phyloP scores from a whole-genome alignment of 2,888 invertebrate genomes.

The Lasiommata megera region DNA sequence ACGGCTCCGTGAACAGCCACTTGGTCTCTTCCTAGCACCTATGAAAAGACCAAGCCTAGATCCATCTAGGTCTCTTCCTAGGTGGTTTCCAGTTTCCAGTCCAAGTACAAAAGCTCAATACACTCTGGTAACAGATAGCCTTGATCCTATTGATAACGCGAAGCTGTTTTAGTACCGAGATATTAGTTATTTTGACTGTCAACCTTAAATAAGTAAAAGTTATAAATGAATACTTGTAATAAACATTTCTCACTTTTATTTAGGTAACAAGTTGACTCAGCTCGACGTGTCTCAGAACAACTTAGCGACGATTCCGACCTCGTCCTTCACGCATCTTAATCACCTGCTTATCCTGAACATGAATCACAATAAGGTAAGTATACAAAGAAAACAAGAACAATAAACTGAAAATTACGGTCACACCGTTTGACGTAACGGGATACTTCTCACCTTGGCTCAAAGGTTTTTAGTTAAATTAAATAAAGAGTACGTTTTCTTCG shows the following conservation, averaged over 20 bases:
- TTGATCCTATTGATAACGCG: no score
- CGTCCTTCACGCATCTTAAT: slow-evolving; percentile 89
- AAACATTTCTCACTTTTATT: slow-evolving; percentile 11
- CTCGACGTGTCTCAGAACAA: slow-evolving; percentile 94
- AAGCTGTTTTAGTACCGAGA: no score
- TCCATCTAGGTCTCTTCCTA: no score
- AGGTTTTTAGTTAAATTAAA: neutral
- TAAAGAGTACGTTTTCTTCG: neutral
- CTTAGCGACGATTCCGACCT: slow-evolving; percentile 89
- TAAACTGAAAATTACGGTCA: neutral
- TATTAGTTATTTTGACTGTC: no score
- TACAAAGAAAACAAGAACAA: neutral
- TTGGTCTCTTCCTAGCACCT: no score
- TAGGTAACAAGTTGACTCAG: slow-evolving; percentile 93
- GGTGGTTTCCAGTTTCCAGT: no score
- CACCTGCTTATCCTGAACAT: slow-evolving; percentile 92
- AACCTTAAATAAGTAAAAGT: no score
- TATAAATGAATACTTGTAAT: neutral
- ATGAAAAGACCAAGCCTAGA: no score
- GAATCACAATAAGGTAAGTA: slow-evolving; percentile 88
- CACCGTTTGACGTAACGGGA: neutral
- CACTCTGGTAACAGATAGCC: no score
- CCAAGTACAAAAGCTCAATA: no score
- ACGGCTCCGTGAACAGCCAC: no score
- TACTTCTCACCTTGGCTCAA: neutral